Base-by-base conservation (phyloP, 2,113 vertebrate species). In the Pimephales promelas region DNA sequence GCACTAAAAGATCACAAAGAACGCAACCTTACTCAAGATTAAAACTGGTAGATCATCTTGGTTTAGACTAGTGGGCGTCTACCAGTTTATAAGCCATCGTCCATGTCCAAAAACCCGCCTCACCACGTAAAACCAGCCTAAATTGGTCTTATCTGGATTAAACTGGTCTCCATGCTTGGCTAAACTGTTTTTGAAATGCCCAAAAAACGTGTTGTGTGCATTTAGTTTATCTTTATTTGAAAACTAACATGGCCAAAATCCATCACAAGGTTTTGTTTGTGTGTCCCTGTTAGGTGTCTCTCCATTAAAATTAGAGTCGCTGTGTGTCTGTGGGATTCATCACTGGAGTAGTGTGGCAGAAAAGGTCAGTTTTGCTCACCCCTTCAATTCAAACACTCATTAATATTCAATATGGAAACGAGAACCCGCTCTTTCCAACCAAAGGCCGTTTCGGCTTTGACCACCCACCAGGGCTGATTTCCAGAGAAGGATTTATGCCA, bases 391-490 rank as follows among this genome's bases (percentile, higher is more conserved):
- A 82, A 77, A 61, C 26, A 14, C 79, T 87, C 83, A 87, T 87
- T 87, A 87, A 75, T 85, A 87, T 87, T 76, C 86, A 79, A 85
- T 87, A 83, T 85, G 83, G 71, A 87, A 79, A 83, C 34, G 24
- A 79, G 70, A 22, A 26, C 49, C 61, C 47, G 18, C 76, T 87
- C 66, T 87, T 36, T 80, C 68, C 56, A 71, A 57, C 52, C 36
- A 61, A 24, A 80, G 78, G 71, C 49, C 3, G 31, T 13, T 56
- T 72, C 56, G 16, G 78, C n/a, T 45, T 68, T 83, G 47, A 36
- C 7, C 83, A 84, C 8, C 24, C 62, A 54, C n/a, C 24, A 43
- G 36, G 47, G 45, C 28, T 56, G 45, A 57, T 76, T 66, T 76
- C 28, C 22, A 13, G 31, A 77, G 14, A 2, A 18, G 20, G 34